phyloP scores from a whole-genome alignment of 2,113 vertebrate genomes.

The Steatornis caripensis region DNA sequence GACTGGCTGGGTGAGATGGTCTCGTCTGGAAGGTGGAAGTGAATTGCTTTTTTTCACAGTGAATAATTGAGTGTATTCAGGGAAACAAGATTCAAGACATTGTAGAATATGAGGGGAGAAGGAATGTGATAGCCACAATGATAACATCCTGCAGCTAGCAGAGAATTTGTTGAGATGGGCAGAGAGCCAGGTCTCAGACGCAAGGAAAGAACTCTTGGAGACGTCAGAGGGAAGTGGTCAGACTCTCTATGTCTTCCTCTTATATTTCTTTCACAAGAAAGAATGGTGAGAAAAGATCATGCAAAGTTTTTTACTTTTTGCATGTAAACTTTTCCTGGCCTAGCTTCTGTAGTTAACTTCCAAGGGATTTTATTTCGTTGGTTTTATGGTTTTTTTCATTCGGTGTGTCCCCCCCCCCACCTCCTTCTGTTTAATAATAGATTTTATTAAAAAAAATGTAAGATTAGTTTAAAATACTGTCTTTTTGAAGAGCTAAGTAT shows the following conservation, averaged over 20 bases:
- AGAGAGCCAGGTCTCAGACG: background rate
- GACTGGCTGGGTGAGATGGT: background rate
- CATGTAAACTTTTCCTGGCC: background rate
- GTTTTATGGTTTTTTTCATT: background rate
- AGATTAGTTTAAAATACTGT: background rate
- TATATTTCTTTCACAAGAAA: background rate
- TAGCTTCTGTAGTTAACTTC: background rate
- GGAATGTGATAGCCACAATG: background rate
- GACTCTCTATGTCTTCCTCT: background rate
- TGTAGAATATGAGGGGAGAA: background rate
- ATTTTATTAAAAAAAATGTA: background rate
- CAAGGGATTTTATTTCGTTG: rapidly evolving
- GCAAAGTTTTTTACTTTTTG: background rate
- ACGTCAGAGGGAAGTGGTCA: background rate
- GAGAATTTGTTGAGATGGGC: background rate
- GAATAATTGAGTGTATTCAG: background rate
- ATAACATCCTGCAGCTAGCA: background rate
- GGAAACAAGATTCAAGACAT: background rate
- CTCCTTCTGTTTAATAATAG: background rate
- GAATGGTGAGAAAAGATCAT: background rate
- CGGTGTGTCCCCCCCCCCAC: too few relatives aligned
- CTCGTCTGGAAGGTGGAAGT: background rate
- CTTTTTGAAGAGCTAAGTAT: background rate
- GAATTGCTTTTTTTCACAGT: background rate
- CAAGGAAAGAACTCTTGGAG: background rate